These are phyloP conservation scores for Camponotus floridanus DNA, from an alignment of 1,140 invertebrate species.

Conservation along the genomic window DNA sequence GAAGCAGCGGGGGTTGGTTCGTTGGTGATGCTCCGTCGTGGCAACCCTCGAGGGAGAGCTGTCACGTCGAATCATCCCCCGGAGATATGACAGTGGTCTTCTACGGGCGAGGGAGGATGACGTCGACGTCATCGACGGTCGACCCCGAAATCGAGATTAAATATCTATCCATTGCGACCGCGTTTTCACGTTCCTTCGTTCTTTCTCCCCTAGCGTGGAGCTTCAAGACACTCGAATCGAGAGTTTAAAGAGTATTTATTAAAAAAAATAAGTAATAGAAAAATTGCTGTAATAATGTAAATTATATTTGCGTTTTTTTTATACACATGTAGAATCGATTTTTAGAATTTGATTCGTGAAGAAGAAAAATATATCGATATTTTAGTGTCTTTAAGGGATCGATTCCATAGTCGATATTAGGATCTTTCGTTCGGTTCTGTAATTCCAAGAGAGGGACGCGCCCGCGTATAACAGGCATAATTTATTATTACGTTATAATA, in stretches of 20 bases:
- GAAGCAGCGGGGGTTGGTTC: slow-evolving; percentile 45
- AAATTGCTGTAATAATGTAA: neutral
- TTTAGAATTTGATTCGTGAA: neutral
- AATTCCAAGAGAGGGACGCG: neutral
- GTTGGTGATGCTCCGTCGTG: slow-evolving; percentile 63
- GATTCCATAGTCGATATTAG: neutral
- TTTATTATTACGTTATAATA: slow-evolving; percentile 60
- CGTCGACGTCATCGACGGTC: slow-evolving; percentile 62
- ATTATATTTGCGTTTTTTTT: neutral
- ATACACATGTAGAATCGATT: neutral
- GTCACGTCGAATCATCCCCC: slow-evolving; percentile 84
- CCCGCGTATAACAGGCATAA: slow-evolving; percentile 20
- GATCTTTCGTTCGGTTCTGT: neutral
- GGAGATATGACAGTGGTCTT: slow-evolving; percentile 83
- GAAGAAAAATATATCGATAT: neutral
- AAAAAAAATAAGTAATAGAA: neutral
- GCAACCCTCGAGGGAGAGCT: slow-evolving; percentile 80
- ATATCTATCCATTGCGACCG: slow-evolving; percentile 72
- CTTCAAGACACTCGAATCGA: neutral
- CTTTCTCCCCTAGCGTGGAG: neutral
- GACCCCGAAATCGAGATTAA: slow-evolving; percentile 84
- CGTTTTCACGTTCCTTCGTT: slow-evolving; percentile 1
- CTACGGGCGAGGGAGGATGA: slow-evolving; percentile 73
- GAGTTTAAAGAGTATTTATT: slow-evolving; percentile 23
- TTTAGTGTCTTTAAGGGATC: neutral